Conservation (phyloP, 2,113 vertebrate species). For the Lepidothrix coronata region DNA sequence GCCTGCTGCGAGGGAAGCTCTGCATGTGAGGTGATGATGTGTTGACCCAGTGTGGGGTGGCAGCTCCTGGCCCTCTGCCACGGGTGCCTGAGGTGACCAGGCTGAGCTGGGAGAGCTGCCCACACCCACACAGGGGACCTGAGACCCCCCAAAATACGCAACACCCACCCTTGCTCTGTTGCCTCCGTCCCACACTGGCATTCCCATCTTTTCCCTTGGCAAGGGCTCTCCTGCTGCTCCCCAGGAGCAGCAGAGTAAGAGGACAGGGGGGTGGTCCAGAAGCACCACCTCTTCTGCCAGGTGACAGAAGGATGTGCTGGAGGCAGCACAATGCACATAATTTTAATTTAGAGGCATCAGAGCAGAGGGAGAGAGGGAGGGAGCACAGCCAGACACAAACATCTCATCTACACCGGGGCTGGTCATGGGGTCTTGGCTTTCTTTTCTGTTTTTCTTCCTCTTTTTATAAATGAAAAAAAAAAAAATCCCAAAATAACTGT, state of each 20-base stretch:
- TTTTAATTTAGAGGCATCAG: neutral
- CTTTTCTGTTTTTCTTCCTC: neutral
- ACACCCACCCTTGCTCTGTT: rapidly evolving
- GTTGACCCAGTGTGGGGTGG: rapidly evolving
- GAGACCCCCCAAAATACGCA: neutral
- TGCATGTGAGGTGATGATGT: neutral
- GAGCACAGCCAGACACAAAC: neutral
- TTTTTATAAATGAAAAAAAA: neutral
- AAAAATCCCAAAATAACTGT: slow-evolving; percentile 20
- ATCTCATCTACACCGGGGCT: neutral
- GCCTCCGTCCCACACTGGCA: rapidly evolving
- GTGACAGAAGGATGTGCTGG: neutral
- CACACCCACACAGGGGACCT: no score
- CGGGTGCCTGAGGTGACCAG: rapidly evolving
- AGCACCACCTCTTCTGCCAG: neutral
- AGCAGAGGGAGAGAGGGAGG: neutral
- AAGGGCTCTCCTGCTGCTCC: neutral
- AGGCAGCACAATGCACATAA: rapidly evolving
- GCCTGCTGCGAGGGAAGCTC: neutral
- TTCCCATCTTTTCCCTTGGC: neutral
- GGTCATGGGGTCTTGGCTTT: neutral
- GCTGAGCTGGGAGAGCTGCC: neutral
- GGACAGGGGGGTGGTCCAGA: no score
- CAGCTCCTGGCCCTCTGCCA: neutral
- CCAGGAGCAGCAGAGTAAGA: neutral